Evolutionary conservation across 2,113 vertebrate species (phyloP).

Genomic region (Toxotes chatareus): DNA sequence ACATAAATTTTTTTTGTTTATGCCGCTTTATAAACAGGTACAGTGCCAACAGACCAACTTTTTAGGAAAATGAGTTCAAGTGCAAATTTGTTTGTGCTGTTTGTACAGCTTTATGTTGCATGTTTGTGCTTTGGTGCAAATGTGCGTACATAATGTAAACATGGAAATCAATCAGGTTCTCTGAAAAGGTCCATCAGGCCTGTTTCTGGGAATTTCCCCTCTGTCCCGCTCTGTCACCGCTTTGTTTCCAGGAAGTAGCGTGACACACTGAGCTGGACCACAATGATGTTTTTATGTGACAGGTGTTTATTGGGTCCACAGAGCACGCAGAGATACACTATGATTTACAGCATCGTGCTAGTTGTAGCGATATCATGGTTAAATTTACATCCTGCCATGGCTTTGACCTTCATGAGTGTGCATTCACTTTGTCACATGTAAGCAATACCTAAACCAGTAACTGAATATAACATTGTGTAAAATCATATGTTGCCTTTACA

Average conservation of each 20-base stretch:
- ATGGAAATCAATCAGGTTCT: background rate
- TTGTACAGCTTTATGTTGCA: background rate
- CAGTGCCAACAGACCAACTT: background rate
- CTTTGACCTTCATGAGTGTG: conserved; percentile 25
- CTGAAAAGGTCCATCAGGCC: background rate
- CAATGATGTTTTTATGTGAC: conserved; percentile 51
- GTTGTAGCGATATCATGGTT: conserved; percentile 16
- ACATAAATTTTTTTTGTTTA: background rate
- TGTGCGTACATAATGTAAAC: background rate
- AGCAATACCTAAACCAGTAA: background rate
- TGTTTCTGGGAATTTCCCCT: conserved; percentile 28
- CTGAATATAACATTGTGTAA: background rate
- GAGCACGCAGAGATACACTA: background rate
- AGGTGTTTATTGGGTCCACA: conserved; percentile 43
- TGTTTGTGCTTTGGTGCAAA: background rate
- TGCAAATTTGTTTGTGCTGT: background rate
- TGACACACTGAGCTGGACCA: background rate
- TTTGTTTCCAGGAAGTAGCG: conserved; percentile 47
- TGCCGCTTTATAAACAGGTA: background rate
- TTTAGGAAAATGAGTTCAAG: background rate
- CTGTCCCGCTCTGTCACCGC: background rate
- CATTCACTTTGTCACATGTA: background rate
- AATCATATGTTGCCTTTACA: background rate
- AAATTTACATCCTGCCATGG: conserved; percentile 13
- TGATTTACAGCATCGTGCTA: conserved; percentile 36